Evolutionary conservation across 2,113 vertebrate species (phyloP), one percentile per base, ranked within the genome.

Genomic region (Sigmodon hispidus): DNA sequence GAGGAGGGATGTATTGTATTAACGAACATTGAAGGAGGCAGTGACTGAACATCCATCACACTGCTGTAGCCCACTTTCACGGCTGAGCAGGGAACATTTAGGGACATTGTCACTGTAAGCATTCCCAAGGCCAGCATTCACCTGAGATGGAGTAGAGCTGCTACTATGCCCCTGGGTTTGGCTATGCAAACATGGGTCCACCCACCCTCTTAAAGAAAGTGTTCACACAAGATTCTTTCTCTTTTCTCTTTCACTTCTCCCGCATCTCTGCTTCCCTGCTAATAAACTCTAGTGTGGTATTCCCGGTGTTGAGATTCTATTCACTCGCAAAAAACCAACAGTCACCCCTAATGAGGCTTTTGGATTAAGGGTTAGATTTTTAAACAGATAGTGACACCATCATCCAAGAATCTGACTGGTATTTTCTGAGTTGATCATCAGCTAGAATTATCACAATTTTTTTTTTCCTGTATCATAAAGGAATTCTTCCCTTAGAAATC

Each of bases 341-440:
- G 7, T 26, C 61, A 50, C 29, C 48, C 50, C 21, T 26, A 77
- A 73, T 50, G 57, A 95, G 40, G 19, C n/a, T 76, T 22, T 92
- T 75, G 36, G 55, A 87, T 8, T 94, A 57, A 95, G 22, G n/a
- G 65, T 83, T 91, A 89, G 72, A 13, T 70, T 43, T 65, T 72
- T 31, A 72, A 26, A 55, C 17, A 77, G 65, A 80, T 0, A 81
- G 15, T 50, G 36, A 95, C 85, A 55, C 11, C 57, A 65, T 69
- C 31, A 61, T 59, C 59, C n/a, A 61, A 75, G 65, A 92, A 11
- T 89, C 12, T 91, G 63, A 85, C 26, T 76, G 7, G 26, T n/a
- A 92, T 79, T 95, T 85, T 95, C 80, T 92, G 61, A 89, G 17
- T 76, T 76, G 70, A 45, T 84, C 63, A 93, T 31, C 40, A 77